Percentiles rank a stretch among this genome's conserved stretches.
Evolutionary conservation across 2,888 invertebrate species (phyloP).

Genomic region (Neoscelio sp.): DNA sequence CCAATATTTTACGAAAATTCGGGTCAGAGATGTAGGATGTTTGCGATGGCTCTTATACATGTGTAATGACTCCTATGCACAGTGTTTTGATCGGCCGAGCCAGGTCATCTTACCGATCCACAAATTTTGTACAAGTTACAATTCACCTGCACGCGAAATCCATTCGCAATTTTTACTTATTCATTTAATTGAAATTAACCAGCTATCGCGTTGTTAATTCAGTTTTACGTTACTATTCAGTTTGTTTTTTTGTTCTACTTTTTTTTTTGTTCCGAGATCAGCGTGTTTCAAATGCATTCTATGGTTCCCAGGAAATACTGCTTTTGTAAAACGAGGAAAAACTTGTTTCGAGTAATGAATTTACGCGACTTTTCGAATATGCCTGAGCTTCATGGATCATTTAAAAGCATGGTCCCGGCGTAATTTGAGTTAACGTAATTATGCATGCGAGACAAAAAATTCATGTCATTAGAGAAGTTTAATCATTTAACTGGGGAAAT

Average conservation of each 20-base stretch:
- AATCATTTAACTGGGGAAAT: slow-evolving; percentile 23
- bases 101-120: too few relatives aligned
- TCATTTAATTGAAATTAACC: too few relatives aligned
- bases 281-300: slow-evolving; percentile 39
- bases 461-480: slow-evolving; percentile 46
- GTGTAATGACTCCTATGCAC: too few relatives aligned
- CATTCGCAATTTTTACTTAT: too few relatives aligned
- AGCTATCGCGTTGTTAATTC: too few relatives aligned
- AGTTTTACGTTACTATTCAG: too few relatives aligned
- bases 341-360: slow-evolving; percentile 49
- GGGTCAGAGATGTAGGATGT: too few relatives aligned
- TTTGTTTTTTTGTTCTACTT: neutral
- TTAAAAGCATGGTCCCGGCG: slow-evolving; percentile 18
- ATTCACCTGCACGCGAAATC: too few relatives aligned
- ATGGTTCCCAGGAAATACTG: slow-evolving; percentile 43
- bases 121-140: too few relatives aligned
- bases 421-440: slow-evolving; percentile 38
- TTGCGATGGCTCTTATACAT: too few relatives aligned
- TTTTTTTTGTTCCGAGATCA: slow-evolving; percentile 20
- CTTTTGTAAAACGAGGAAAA: slow-evolving; percentile 33
- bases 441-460: slow-evolving; percentile 43
- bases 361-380: slow-evolving; percentile 39
- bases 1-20: too few relatives aligned
- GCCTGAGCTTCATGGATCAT: slow-evolving; percentile 45
- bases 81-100: too few relatives aligned